Evolutionary conservation across 2,888 invertebrate genomes (phyloP).

Genomic region (Danaus chrysippus): DNA sequence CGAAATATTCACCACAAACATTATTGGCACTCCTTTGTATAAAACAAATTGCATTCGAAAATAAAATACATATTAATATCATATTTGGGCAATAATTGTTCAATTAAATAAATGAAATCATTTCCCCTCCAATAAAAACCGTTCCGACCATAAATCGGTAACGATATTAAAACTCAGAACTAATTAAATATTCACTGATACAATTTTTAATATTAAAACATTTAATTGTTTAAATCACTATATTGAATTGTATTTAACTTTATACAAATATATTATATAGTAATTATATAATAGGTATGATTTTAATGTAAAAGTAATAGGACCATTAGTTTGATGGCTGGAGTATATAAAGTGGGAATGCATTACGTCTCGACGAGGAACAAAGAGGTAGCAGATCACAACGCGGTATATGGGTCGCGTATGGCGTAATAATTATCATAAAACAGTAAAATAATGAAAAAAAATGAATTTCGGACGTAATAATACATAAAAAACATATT

Average conservation of each 20-base stretch:
- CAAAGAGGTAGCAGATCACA: constrained; percentile 64
- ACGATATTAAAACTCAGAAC: constrained; percentile 4
- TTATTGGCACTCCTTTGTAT: constrained; percentile 3
- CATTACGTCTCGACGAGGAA: constrained; percentile 45
- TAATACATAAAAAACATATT: background rate
- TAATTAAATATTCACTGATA: background rate
- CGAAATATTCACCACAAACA: constrained; percentile 25
- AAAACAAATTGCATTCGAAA: background rate
- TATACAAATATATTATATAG: too few species aligned
- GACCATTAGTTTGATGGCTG: constrained; percentile 19
- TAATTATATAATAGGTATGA: too few species aligned
- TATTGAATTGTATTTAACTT: too few species aligned
- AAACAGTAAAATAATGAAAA: background rate
- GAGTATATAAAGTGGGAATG: constrained; percentile 27
- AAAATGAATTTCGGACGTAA: background rate
- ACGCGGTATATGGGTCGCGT: constrained; percentile 39
- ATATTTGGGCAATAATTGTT: too few species aligned
- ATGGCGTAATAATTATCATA: constrained; percentile 44
- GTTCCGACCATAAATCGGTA: background rate
- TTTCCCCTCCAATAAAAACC: background rate
- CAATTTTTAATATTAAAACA: too few species aligned
- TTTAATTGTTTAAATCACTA: too few species aligned
- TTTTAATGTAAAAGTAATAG: constrained; percentile 8
- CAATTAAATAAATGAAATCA: too few species aligned
- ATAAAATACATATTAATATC: too few species aligned